Conservation (phyloP, 2,888 invertebrate genomes). For the Spatulosminthurus flaviceps region DNA sequence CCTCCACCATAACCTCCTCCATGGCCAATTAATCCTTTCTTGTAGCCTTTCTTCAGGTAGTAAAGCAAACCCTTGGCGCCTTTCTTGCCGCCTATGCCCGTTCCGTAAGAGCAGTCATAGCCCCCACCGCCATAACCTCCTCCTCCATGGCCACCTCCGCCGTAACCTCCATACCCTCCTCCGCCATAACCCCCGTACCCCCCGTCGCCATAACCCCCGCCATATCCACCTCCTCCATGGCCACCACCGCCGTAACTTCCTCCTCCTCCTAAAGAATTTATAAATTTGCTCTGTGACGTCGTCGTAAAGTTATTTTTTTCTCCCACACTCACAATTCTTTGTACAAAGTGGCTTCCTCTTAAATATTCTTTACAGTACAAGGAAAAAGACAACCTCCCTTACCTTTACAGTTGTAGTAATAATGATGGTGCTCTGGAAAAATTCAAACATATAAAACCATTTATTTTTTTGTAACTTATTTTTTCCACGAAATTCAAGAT, state of each 20-base stretch:
- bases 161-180: not conserved
- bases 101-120: conserved; percentile 23
- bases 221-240: conserved; percentile 30
- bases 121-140: conserved; percentile 24
- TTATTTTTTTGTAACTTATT: not conserved
- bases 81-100: conserved; percentile 24
- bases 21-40: conserved; percentile 22
- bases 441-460: not conserved
- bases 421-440: conserved; percentile 36
- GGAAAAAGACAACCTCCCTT: not conserved
- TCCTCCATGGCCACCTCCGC: conserved; percentile 18
- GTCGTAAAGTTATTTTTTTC: too few species aligned
- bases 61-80: conserved; percentile 31
- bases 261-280: conserved; percentile 2
- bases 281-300: not conserved
- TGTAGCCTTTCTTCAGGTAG: conserved; percentile 35
- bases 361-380: too few species aligned
- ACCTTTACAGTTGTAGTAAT: conserved; percentile 36
- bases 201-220: conserved; percentile 19
- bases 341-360: too few species aligned
- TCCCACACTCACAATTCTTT: too few species aligned
- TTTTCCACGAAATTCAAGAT: not conserved
- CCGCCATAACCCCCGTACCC: conserved; percentile 15
- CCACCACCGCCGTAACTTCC: conserved; percentile 25
- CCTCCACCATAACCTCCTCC: conserved; percentile 22